Evolutionary conservation across 2,888 invertebrate genomes (phyloP), one percentile per base, ranked within the genome.

Genomic region (Ornithoptera priamus): DNA sequence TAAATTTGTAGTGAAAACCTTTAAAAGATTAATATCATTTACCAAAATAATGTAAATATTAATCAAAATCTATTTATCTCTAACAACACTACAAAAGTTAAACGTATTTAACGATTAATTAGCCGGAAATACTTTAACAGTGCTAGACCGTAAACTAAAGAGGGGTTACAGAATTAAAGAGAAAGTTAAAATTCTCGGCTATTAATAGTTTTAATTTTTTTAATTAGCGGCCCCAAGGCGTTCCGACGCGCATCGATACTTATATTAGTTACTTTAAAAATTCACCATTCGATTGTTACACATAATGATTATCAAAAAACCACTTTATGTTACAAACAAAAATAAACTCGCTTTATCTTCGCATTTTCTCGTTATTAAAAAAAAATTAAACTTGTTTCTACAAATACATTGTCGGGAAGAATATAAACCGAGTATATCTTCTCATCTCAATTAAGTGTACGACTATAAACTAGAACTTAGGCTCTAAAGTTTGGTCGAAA

Each of bases 401-500:
- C 24, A 53, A 18, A 39, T 15, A 36, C 24, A 8, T 59, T 17
- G 36, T 30, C 62, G 5, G n/a, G 50, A 64, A 50, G 63, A 70
- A 63, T 20, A 58, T 62, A 67, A 71, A 72, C 53, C 72, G 68
- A 70, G 65, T 68, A 67, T 50, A 67, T 50, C 46, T 46, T 62
- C 22, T 42, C 56, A 67, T 22, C 64, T 67, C 60, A 70, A 56
- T 67, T 65, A 70, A 70, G 67, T 70, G 64, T 64, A 67, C n/a
- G 65, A 62, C 70, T 63, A 75, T 80, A 79, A 83, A 62, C 68
- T 82, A 83, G 80, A 82, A 80, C 81, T 85, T 81, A 79, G 82
- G 57, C 59, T 22, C 67, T 81, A 86, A 83, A 83, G 90, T 91
- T 92, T 91, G 91, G 90, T 92, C 91, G 89, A 87, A 87, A 92